Evolutionary conservation across 1,140 invertebrate genomes (phyloP), one percentile per base, ranked within the genome.

Genomic region (Brachionus calyciflorus): DNA sequence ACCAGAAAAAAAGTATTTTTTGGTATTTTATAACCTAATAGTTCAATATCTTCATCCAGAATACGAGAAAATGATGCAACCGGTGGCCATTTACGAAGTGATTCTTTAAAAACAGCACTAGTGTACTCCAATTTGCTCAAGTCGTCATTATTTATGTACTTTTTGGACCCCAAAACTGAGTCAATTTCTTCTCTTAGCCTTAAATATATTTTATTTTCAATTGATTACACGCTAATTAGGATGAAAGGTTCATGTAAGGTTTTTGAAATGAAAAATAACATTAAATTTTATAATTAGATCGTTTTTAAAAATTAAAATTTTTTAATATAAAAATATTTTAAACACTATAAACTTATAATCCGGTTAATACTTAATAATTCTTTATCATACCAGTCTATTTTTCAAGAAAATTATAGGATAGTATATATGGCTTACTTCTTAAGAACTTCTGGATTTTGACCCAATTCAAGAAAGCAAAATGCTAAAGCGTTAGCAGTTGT

Each of bases 391-490:
- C n/a, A n/a, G n/a, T n/a, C n/a, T n/a, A n/a, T n/a, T n/a, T n/a
- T n/a, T n/a, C n/a, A n/a, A n/a, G n/a, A n/a, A n/a, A n/a, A n/a
- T n/a, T n/a, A n/a, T n/a, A n/a, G n/a, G n/a, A n/a, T n/a, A n/a
- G n/a, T n/a, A n/a, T n/a, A 19, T 17, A 17, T 21, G 10, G 24
- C 49, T 53, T 60, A 70, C 65, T 51, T 48, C 21, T 70, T 46
- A 46, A 70, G 44, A 24, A 70, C 65, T 1, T 70, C 10, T 7
- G 40, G 41, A 48, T 70, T 70, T 28, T 51, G 65, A n/a, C 65
- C 65, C 44, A 70, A 40, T 33, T 70, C 65, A 17, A 49, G 21
- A 6, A 70, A 49, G 17, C 65, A 70, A 70, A 70, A 70, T 28
- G 44, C 26, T 17, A 70, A 17, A 6, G 65, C 48, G 19, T 70